A percentile compares a stretch with the other conserved stretches of the same genome.
Evolutionary conservation across 2,113 vertebrate species (phyloP).

Genomic region (Microtus montanus): DNA sequence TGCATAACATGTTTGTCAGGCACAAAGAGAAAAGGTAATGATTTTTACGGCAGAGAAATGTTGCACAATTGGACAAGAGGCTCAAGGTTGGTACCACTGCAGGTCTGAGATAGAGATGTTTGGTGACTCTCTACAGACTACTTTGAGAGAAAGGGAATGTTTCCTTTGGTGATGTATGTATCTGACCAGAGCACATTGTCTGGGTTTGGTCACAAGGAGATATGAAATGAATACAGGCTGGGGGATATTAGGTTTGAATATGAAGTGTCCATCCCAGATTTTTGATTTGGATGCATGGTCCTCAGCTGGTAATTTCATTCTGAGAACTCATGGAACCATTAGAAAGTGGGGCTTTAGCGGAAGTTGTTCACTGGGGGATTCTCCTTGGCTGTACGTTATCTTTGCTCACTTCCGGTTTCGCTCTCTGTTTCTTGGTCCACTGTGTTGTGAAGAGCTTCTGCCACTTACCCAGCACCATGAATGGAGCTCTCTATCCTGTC

Average conservation of each 20-base stretch:
- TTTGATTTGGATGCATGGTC: neutral
- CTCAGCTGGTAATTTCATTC: neutral
- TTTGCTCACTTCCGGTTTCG: neutral
- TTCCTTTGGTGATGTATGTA: neutral
- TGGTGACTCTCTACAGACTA: neutral
- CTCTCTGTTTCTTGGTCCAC: neutral
- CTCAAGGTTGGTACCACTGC: neutral
- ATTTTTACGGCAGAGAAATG: neutral
- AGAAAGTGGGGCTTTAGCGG: neutral
- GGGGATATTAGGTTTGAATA: neutral
- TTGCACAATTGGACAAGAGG: neutral
- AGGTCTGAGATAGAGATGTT: neutral
- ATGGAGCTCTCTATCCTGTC: neutral
- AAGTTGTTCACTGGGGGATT: neutral
- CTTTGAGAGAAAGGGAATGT: neutral
- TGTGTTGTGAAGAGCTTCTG: neutral
- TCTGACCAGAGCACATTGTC: neutral
- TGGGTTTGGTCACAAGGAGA: neutral
- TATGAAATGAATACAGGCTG: neutral
- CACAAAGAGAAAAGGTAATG: neutral
- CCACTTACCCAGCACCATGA: neutral
- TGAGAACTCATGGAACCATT: neutral
- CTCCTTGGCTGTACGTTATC: neutral
- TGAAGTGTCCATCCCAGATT: neutral
- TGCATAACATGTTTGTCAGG: neutral